A percentile compares a stretch with the other conserved stretches of the same genome.
Evolutionary conservation across 1,140 invertebrate species (phyloP).

Genomic region (Ostrea denselamellosa): DNA sequence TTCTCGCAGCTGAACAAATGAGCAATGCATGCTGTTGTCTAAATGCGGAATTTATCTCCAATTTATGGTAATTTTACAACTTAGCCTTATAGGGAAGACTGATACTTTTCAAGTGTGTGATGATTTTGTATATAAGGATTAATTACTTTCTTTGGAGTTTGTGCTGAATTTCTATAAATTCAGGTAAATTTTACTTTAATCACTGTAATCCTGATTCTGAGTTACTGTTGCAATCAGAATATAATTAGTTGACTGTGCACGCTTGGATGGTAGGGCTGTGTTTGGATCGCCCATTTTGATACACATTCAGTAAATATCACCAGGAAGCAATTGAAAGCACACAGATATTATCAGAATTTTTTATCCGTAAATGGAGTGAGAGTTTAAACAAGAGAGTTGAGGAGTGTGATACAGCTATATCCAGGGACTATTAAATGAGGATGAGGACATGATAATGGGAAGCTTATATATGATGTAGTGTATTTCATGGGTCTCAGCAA

Average conservation of each 20-base stretch:
- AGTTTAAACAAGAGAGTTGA: neutral
- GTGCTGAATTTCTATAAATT: neutral
- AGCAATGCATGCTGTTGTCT: neutral
- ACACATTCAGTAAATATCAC: neutral
- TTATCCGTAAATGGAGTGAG: neutral
- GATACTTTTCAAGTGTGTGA: neutral
- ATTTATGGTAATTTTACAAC: neutral
- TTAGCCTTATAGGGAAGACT: neutral
- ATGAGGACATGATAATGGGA: neutral
- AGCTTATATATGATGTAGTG: neutral
- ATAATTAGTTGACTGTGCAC: neutral
- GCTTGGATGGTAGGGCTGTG: neutral
- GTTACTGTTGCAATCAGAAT: neutral
- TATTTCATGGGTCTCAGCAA: neutral
- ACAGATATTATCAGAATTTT: neutral
- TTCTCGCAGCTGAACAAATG: neutral
- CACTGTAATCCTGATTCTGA: neutral
- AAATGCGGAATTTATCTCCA: neutral
- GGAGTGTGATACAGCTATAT: neutral
- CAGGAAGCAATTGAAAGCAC: neutral
- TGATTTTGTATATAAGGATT: neutral
- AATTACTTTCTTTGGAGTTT: neutral
- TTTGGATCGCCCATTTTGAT: neutral
- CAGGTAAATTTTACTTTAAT: constrained; percentile 1
- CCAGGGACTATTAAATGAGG: neutral